phyloP scores from a whole-genome alignment of 2,888 invertebrate species.

The Hypercompe scribonia region DNA sequence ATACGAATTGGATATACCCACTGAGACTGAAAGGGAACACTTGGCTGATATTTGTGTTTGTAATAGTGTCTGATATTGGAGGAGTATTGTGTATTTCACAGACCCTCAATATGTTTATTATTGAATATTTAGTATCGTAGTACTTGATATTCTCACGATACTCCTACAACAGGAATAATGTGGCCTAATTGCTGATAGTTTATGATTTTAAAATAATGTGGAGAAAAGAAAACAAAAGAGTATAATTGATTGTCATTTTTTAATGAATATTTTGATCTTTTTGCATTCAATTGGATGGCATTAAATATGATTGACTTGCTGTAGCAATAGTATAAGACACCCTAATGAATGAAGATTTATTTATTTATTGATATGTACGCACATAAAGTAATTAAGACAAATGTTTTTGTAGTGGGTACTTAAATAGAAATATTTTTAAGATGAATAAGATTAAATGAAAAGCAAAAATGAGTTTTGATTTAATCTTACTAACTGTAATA shows the following conservation, averaged over 20 bases:
- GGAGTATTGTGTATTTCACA: background rate
- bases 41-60: slow-evolving; percentile 13
- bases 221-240: too few species aligned
- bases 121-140: background rate
- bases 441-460: too few species aligned
- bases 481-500: too few species aligned
- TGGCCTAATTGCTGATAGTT: background rate
- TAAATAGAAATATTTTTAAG: too few species aligned
- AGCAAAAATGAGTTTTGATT: background rate
- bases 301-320: background rate
- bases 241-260: too few species aligned
- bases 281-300: background rate
- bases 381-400: too few species aligned
- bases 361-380: too few species aligned
- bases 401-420: too few species aligned
- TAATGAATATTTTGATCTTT: too few species aligned
- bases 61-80: background rate
- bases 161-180: background rate
- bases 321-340: background rate
- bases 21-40: slow-evolving; percentile 8
- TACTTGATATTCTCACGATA: background rate
- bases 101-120: background rate
- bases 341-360: background rate
- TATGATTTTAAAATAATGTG: too few species aligned
- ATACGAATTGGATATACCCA: slow-evolving; percentile 19